phyloP scores from a whole-genome alignment of 2,797 vertebrate genomes.

The Heteromormyrus szaboi region DNA sequence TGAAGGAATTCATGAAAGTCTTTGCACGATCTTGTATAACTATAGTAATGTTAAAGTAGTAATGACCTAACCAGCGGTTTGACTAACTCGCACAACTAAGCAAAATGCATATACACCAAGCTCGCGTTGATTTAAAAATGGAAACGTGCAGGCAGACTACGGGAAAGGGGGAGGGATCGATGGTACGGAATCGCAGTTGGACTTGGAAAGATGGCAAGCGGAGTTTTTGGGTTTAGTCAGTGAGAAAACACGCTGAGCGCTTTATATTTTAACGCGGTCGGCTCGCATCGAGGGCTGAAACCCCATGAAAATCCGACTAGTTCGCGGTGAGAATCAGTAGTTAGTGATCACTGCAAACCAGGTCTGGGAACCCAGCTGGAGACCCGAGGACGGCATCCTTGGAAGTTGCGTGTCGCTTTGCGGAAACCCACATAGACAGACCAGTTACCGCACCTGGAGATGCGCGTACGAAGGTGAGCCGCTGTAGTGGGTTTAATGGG shows the following conservation, averaged over 20 bases:
- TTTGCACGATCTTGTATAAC: background rate
- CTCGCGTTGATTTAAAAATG: background rate
- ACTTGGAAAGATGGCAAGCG: background rate
- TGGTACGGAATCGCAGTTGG: background rate
- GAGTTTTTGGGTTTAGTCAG: background rate
- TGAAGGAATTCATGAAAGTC: background rate
- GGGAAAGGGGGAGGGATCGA: background rate
- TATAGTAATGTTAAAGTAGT: background rate
- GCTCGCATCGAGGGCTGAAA: background rate
- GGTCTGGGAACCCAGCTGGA: background rate
- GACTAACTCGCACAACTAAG: background rate
- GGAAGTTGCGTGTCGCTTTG: background rate
- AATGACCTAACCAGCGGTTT: background rate
- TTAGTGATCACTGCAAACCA: background rate
- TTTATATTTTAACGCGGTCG: background rate
- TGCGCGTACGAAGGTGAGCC: background rate
- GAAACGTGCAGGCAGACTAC: background rate
- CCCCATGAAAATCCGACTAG: background rate
- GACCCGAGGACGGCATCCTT: background rate
- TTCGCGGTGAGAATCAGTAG: background rate
- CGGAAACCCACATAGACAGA: background rate
- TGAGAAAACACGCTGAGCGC: background rate
- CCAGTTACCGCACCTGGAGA: no score
- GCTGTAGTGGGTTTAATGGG: background rate
- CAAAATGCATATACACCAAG: background rate